Evolutionary conservation across 2,113 vertebrate species (phyloP), one percentile per base, ranked within the genome.

Genomic region (Candoia aspera): DNA sequence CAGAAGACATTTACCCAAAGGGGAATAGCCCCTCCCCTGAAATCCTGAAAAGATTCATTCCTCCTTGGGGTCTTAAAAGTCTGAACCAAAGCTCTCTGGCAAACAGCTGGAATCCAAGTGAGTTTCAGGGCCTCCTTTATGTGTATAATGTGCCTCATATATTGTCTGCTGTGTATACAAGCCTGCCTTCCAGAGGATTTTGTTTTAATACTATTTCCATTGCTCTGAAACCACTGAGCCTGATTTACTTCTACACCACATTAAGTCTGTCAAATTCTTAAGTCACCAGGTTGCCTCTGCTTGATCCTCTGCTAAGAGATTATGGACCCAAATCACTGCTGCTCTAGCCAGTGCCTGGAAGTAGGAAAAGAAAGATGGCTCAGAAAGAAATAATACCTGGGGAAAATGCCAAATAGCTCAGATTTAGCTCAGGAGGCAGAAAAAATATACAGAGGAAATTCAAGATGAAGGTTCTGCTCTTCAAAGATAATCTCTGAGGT

Each of bases 111-210:
- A 37, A 73, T 73, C n/a, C 6, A 73, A 37, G 33, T 73, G 13
- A 37, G 15, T 37, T 73, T 73, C n/a, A 17, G 29, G 29, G 13
- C 15, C 68, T 73, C 13, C 68, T 73, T 73, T 73, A 49, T 73
- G 19, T 19, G 68, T 37, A 37, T 73, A 73, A 73, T 33, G 64
- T 73, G n/a, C 33, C 2, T 37, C 17, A 73, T 73, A 37, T 73
- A 37, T n/a, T n/a, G n/a, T 33, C 68, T 37, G n/a, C 68, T 73
- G n/a, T n/a, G 68, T 73, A 37, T 73, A 17, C 19, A 73, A 73
- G n/a, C n/a, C n/a, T 73, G n/a, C n/a, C 68, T 73, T 73, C n/a
- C n/a, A 73, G 68, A 73, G 68, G 68, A 73, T 73, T 73, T 73
- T 73, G n/a, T 73, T 73, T 73, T 73, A 73, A 73, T 73, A 73